Base-by-base conservation (phyloP, 2,888 invertebrate genomes). In the Sycophila texana region DNA sequence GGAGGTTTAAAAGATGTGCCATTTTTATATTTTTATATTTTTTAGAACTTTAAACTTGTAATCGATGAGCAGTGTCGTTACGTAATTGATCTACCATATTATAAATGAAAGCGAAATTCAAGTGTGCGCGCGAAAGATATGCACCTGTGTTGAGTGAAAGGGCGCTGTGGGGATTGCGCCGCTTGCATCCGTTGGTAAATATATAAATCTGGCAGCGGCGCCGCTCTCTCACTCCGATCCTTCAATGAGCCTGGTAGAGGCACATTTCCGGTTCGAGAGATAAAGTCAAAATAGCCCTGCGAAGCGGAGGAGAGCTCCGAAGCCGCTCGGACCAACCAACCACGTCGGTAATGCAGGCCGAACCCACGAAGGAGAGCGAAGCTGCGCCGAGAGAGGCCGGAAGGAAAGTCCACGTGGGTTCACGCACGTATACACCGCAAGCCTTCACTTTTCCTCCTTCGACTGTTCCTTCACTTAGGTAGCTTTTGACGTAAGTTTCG, bases 201-300 rank as follows among this genome's bases (percentile, higher is more conserved):
- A 71, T 71, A 79, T 70, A 63, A 74, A 70, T 79, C 55, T 65
- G 16, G 58, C 30, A 14, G 7, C 53, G 14, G 20, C 10, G 39
- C 63, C 5, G 18, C 14, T 18, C 63, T 18, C 63, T 63, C 13
- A 13, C 39, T 12, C 18, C 39, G 55, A 47, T 49, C 60, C 68
- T 16, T 63, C 26, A 65, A 14, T n/a, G 18, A 26, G 12, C 18
- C 16, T n/a, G 63, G 70, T 60, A 14, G 14, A 66, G 16, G 57
- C 51, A 57, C 53, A 39, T 39, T 75, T 71, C 55, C 79, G 70
- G 58, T 71, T 51, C 60, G 66, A 55, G 77, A 71, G 74, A 77
- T 80, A 77, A 71, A 80, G 80, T 66, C 80, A 65, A 68, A 53
- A 74, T 51, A 63, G 61, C 60, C 73, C 39, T 26, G 39, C 16